A percentile compares a stretch with the other conserved stretches of the same genome.
Evolutionary conservation across 2,797 vertebrate genomes (phyloP).

Genomic region (Ctenopoma multispine): DNA sequence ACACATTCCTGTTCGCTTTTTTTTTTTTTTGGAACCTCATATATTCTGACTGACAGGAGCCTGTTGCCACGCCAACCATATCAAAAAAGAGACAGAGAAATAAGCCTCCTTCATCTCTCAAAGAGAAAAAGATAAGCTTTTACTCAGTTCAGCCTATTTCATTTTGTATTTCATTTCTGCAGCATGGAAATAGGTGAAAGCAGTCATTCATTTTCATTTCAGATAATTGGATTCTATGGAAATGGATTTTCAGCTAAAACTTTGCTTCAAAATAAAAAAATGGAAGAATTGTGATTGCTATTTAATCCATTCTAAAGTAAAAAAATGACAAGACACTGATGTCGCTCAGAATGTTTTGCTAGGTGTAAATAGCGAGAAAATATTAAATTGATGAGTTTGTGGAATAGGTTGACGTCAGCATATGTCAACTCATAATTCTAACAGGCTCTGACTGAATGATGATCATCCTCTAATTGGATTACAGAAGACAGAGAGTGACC

Average conservation of each 20-base stretch:
- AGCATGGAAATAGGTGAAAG: conserved; percentile 41
- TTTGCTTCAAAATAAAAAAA: conserved; percentile 9
- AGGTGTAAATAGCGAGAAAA: background rate
- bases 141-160: conserved; percentile 35
- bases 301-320: conserved; percentile 13
- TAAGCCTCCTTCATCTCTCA: conserved; percentile 47
- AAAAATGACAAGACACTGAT: background rate
- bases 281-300: conserved; percentile 19
- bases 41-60: conserved; percentile 46
- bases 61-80: conserved; percentile 33
- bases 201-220: conserved; percentile 51
- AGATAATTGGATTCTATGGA: conserved; percentile 60
- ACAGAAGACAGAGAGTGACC: conserved; percentile 16
- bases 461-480: conserved; percentile 4
- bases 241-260: conserved; percentile 52
- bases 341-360: background rate
- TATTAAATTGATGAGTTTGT: background rate
- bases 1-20: background rate
- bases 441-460: conserved; percentile 2
- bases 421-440: background rate
- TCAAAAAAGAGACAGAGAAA: background rate
- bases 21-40: background rate
- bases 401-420: background rate
- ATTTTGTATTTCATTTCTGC: conserved; percentile 54
- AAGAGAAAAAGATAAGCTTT: conserved; percentile 55